Percentiles rank a stretch among this genome's conserved stretches.
phyloP scores from a whole-genome alignment of 1,140 invertebrate genomes.

The Dendrolimus kikuchii region DNA sequence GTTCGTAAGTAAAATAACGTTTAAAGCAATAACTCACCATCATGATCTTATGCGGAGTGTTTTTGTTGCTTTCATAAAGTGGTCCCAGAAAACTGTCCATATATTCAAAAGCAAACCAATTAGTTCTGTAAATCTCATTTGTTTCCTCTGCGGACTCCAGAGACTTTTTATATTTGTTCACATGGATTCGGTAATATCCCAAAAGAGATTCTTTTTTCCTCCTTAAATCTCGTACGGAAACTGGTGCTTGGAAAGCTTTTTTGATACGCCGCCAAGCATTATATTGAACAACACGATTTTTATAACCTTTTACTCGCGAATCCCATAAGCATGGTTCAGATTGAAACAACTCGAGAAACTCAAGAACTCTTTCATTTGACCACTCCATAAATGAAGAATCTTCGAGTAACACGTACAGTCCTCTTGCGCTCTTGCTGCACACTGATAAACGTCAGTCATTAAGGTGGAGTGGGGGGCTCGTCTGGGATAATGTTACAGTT shows the following conservation, averaged over 20 bases:
- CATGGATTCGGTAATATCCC: background rate
- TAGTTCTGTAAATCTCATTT: slow-evolving; percentile 1
- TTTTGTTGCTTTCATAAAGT: background rate
- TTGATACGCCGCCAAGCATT: too few species aligned
- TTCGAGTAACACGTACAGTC: too few species aligned
- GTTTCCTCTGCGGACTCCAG: background rate
- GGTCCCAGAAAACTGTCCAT: background rate
- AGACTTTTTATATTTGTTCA: slow-evolving; percentile 1
- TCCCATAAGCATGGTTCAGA: too few species aligned
- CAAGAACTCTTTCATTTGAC: slow-evolving; percentile 1
- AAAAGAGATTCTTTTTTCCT: background rate
- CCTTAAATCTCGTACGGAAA: background rate
- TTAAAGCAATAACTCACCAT: background rate
- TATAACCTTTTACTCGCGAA: too few species aligned
- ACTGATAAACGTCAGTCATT: too few species aligned
- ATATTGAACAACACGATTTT: too few species aligned
- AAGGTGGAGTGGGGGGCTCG: too few species aligned
- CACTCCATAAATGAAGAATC: background rate
- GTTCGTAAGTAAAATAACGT: background rate
- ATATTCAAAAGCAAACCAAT: slow-evolving; percentile 1
- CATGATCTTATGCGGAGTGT: background rate
- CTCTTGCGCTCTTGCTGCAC: too few species aligned
- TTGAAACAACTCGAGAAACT: background rate
- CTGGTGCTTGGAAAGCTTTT: too few species aligned
- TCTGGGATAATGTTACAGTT: too few species aligned